A percentile compares a stretch with the other conserved stretches of the same genome.
Conservation (phyloP, 2,113 vertebrate genomes). For the Bostrychus sinensis region DNA sequence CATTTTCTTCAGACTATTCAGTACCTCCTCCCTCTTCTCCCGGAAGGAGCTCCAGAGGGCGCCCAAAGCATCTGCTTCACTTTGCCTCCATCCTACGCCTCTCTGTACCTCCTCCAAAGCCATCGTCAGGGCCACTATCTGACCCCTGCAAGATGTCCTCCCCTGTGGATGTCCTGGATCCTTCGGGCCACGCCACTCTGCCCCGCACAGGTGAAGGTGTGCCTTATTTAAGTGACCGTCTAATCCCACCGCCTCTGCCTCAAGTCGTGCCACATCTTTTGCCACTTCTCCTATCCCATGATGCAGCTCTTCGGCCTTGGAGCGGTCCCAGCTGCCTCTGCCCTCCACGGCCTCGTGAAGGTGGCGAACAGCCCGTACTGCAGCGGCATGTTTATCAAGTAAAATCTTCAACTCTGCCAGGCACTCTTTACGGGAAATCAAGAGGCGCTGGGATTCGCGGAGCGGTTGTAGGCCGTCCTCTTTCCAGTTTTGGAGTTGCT, state of each 20-base stretch:
- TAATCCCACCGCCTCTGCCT: slow-evolving; percentile 81
- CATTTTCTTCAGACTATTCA: slow-evolving; percentile 85
- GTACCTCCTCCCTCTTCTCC: slow-evolving; percentile 86
- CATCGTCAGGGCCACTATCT: slow-evolving; percentile 78
- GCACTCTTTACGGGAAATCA: slow-evolving; percentile 79
- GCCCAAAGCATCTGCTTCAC: slow-evolving; percentile 88
- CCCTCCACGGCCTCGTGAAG: slow-evolving; percentile 84
- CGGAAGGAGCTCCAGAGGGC: slow-evolving; percentile 83
- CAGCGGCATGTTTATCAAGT: slow-evolving; percentile 70
- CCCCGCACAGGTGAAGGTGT: slow-evolving; percentile 83
- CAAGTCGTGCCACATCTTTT: slow-evolving; percentile 79
- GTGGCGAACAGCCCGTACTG: slow-evolving; percentile 65
- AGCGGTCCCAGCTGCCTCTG: slow-evolving; percentile 84
- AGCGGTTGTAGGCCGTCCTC: slow-evolving; percentile 89
- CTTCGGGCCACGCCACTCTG: slow-evolving; percentile 41
- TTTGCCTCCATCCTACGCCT: slow-evolving; percentile 90
- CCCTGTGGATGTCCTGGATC: slow-evolving; percentile 44
- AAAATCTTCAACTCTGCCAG: slow-evolving; percentile 81
- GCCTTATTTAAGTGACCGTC: slow-evolving; percentile 88
- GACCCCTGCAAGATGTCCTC: slow-evolving; percentile 86
- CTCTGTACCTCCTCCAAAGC: slow-evolving; percentile 87
- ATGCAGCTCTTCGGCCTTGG: slow-evolving; percentile 82
- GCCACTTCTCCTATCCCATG: slow-evolving; percentile 76
- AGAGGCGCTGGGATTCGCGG: slow-evolving; percentile 83
- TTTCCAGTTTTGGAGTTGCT: slow-evolving; percentile 80